Conservation (phyloP, 1,140 invertebrate species). For the Drosophila nikananu region DNA sequence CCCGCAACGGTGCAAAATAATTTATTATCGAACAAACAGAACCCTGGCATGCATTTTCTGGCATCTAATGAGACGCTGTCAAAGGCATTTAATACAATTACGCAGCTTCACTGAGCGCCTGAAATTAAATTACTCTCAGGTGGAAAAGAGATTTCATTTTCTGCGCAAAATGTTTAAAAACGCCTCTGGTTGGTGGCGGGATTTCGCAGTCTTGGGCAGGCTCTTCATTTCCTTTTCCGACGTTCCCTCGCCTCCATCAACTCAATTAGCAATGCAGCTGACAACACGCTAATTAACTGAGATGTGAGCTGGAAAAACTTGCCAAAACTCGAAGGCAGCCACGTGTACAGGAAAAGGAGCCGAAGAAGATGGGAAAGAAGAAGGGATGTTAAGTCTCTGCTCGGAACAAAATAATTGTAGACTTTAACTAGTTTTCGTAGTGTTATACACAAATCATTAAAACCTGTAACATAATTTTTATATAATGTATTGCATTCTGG, state of each 20-base stretch:
- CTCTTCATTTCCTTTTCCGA: neutral
- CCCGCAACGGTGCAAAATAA: conserved; percentile 33
- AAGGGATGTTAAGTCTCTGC: neutral
- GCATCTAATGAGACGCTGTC: conserved; percentile 49
- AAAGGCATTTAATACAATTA: conserved; percentile 52
- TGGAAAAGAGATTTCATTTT: conserved; percentile 1
- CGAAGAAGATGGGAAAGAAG: conserved; percentile 1
- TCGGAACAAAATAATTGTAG: neutral
- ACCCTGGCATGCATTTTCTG: conserved; percentile 4
- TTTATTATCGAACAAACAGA: conserved; percentile 31
- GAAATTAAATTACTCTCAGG: conserved; percentile 22
- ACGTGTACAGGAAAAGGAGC: conserved; percentile 18
- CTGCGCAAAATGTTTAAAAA: conserved; percentile 1
- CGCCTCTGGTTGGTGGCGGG: neutral
- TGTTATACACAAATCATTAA: too few relatives aligned
- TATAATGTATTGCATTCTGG: too few relatives aligned
- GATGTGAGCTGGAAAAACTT: conserved; percentile 61
- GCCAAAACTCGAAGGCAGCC: conserved; percentile 46
- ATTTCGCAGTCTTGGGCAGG: conserved; percentile 2
- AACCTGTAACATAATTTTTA: too few relatives aligned
- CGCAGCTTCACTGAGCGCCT: conserved; percentile 3
- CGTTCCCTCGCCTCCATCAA: conserved; percentile 31
- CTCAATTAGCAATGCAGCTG: conserved; percentile 77
- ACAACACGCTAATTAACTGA: conserved; percentile 73
- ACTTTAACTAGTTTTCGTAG: neutral